Conservation (phyloP, 2,888 invertebrate genomes). For the Cerastoderma edule region DNA sequence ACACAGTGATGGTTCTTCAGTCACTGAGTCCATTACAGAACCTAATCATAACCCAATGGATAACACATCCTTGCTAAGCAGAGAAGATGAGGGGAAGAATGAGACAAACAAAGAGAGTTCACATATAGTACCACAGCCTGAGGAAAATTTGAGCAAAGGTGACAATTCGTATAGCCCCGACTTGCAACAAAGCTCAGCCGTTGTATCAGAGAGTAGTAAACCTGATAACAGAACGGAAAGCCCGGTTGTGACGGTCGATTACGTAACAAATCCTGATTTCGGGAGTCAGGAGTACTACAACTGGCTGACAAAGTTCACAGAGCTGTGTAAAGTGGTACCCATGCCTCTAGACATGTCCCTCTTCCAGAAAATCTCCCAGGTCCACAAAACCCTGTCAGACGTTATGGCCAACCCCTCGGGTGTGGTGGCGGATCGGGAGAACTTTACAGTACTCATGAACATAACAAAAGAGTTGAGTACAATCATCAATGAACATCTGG, state of each 20-base stretch:
- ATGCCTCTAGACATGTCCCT: conserved; percentile 77
- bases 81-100: too few species aligned
- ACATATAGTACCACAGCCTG: too few species aligned
- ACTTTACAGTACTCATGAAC: conserved; percentile 79
- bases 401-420: conserved; percentile 81
- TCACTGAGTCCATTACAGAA: too few species aligned
- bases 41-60: too few species aligned
- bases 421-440: conserved; percentile 78
- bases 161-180: too few species aligned
- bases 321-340: conserved; percentile 76
- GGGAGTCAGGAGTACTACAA: conserved; percentile 80
- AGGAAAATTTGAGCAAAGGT: too few species aligned
- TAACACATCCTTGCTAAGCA: too few species aligned
- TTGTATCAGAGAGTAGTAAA: too few species aligned
- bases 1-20: background rate
- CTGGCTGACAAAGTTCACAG: conserved; percentile 81
- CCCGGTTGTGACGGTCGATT: too few species aligned
- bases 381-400: conserved; percentile 80
- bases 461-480: conserved; percentile 78
- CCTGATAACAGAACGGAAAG: too few species aligned
- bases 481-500: conserved; percentile 78
- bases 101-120: too few species aligned
- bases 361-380: conserved; percentile 81
- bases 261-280: conserved; percentile 79
- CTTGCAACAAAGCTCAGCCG: too few species aligned